Percentiles rank a stretch among this genome's conserved stretches.
Evolutionary conservation across 2,113 vertebrate genomes (phyloP).

Genomic region (Lepisosteus oculatus): DNA sequence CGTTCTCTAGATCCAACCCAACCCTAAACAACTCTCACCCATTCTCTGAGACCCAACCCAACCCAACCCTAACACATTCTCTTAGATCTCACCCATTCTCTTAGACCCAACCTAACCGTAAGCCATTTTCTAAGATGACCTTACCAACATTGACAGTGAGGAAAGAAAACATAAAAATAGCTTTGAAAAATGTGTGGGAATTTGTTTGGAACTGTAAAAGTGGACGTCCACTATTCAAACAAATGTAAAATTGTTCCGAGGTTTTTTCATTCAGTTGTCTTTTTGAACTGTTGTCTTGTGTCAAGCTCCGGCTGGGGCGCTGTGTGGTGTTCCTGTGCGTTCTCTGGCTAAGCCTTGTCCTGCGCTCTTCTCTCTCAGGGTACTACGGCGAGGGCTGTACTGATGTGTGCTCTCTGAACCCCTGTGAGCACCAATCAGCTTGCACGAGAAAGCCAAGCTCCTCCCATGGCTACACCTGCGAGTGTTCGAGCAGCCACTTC

Average conservation of each 20-base stretch:
- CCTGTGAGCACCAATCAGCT: constrained; percentile 78
- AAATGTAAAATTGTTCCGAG: too few relatives aligned
- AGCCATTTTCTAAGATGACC: too few relatives aligned
- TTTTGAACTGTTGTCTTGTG: background rate
- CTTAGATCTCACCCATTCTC: too few relatives aligned
- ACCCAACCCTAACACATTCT: too few relatives aligned
- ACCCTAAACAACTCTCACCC: too few relatives aligned
- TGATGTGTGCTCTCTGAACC: constrained; percentile 82
- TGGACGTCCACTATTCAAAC: background rate
- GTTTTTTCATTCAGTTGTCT: background rate
- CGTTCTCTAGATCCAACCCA: too few relatives aligned
- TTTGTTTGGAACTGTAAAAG: background rate
- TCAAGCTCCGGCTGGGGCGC: too few relatives aligned
- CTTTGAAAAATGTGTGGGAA: background rate
- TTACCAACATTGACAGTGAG: too few relatives aligned
- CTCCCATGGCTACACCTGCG: constrained; percentile 75
- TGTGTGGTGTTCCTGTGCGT: too few relatives aligned
- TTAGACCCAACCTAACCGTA: too few relatives aligned
- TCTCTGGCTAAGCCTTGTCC: background rate
- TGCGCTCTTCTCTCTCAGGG: constrained; percentile 55
- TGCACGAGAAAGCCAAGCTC: constrained; percentile 73
- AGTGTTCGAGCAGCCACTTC: constrained; percentile 80
- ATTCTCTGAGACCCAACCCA: too few relatives aligned
- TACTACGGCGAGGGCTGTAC: constrained; percentile 85
- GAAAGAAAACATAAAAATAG: too few relatives aligned